Percentiles rank a stretch among this genome's conserved stretches.
Conservation (phyloP, 2,113 vertebrate species). For the Cavia aperea region DNA sequence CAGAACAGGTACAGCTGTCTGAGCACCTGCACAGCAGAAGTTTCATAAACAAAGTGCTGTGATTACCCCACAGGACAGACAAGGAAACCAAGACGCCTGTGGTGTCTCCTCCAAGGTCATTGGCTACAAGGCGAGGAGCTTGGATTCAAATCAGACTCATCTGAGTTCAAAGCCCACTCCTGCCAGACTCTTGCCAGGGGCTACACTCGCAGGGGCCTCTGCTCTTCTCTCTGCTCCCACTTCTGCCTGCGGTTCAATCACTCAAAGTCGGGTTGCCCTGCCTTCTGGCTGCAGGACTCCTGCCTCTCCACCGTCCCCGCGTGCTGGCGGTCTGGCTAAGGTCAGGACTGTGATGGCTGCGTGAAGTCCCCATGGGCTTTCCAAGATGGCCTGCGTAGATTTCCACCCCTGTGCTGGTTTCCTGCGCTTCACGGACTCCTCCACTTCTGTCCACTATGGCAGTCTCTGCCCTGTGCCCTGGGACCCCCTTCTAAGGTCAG, state of each 20-base stretch:
- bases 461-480: neutral
- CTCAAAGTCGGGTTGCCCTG: neutral
- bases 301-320: neutral
- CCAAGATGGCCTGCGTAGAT: neutral
- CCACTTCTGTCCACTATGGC: neutral
- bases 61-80: neutral
- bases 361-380: neutral
- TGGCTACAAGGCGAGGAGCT: neutral
- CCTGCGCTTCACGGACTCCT: neutral
- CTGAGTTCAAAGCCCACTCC: neutral
- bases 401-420: neutral
- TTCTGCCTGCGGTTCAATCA: neutral
- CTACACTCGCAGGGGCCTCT: neutral
- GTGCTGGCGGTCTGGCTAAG: neutral
- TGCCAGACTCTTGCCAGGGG: neutral
- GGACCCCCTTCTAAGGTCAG: neutral
- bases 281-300: neutral
- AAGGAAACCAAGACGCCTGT: neutral
- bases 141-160: neutral
- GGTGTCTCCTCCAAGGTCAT: neutral
- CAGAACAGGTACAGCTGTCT: neutral
- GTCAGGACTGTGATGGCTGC: neutral
- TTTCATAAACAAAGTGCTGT: neutral
- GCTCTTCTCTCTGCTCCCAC: too few relatives aligned
- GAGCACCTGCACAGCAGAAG: neutral